Evolutionary conservation across 1,140 invertebrate species (phyloP).

Genomic region (Pissodes strobi): DNA sequence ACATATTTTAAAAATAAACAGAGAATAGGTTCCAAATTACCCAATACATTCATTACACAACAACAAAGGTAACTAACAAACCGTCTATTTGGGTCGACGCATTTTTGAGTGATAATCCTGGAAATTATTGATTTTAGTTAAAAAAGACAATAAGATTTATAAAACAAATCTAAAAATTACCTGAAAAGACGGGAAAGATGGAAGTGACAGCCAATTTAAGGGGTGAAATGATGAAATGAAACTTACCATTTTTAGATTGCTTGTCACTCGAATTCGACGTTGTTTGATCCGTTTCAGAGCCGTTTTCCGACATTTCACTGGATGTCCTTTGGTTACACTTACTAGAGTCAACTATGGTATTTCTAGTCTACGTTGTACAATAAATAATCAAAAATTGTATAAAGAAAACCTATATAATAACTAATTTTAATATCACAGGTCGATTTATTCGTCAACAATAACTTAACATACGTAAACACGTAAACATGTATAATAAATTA

Average conservation of each 20-base stretch:
- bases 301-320: slow-evolving; percentile 41
- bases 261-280: slow-evolving; percentile 33
- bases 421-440: slow-evolving; percentile 53
- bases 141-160: neutral
- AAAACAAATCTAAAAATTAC: slow-evolving; percentile 1
- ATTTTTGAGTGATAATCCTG: slow-evolving; percentile 11
- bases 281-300: slow-evolving; percentile 35
- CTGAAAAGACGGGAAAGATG: neutral
- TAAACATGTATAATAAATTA: slow-evolving; percentile 44
- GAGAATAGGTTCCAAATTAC: slow-evolving; percentile 4
- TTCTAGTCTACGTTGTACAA: slow-evolving; percentile 43
- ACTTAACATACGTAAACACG: slow-evolving; percentile 49
- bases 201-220: neutral
- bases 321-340: slow-evolving; percentile 41
- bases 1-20: slow-evolving; percentile 10
- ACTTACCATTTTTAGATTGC: slow-evolving; percentile 41
- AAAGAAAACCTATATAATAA: slow-evolving; percentile 49
- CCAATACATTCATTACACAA: slow-evolving; percentile 23
- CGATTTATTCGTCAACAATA: slow-evolving; percentile 51
- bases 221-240: slow-evolving; percentile 11
- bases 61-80: slow-evolving; percentile 27
- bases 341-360: slow-evolving; percentile 35
- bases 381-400: slow-evolving; percentile 50
- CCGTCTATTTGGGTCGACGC: slow-evolving; percentile 23
- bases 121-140: slow-evolving; percentile 17